Conservation (phyloP, 1,140 invertebrate genomes). For the Drosophila aff. region DNA sequence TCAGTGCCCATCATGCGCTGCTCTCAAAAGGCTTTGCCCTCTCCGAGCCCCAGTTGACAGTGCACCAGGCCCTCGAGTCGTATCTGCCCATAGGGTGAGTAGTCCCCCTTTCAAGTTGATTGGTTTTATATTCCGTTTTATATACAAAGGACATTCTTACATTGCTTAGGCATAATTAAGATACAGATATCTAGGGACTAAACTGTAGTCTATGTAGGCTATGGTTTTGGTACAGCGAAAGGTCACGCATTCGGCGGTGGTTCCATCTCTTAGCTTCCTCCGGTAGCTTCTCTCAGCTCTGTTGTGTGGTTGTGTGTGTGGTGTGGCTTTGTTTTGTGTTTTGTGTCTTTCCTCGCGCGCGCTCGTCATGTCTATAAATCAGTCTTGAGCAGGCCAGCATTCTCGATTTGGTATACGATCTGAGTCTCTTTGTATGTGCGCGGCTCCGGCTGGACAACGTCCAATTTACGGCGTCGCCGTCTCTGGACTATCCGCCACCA, state of each 20-base stretch:
- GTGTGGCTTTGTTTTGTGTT: slow-evolving; percentile 11
- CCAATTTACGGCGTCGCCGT: slow-evolving; percentile 85
- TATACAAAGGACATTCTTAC: slow-evolving; percentile 26
- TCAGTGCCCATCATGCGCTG: slow-evolving; percentile 90
- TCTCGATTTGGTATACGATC: slow-evolving; percentile 93
- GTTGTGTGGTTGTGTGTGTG: slow-evolving; percentile 15
- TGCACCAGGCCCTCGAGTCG: slow-evolving; percentile 96
- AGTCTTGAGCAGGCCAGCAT: slow-evolving; percentile 91
- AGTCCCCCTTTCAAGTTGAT: slow-evolving; percentile 40
- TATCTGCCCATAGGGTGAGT: slow-evolving; percentile 93
- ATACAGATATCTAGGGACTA: slow-evolving; percentile 21
- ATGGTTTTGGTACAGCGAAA: slow-evolving; percentile 51
- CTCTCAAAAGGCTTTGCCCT: slow-evolving; percentile 96
- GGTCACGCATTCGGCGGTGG: slow-evolving; percentile 50
- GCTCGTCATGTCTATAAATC: slow-evolving; percentile 87
- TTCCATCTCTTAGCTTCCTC: slow-evolving; percentile 47
- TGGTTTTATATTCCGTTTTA: background rate
- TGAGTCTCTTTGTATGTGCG: slow-evolving; percentile 93
- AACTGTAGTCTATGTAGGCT: slow-evolving; percentile 42
- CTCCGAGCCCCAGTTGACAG: slow-evolving; percentile 91
- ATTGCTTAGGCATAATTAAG: slow-evolving; percentile 23
- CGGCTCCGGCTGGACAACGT: slow-evolving; percentile 91
- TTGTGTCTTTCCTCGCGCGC: slow-evolving; percentile 33
- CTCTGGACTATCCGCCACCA: slow-evolving; percentile 79
- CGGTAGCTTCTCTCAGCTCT: slow-evolving; percentile 71